phyloP scores from a whole-genome alignment of 2,888 invertebrate species.

The Idaea dimidiata region DNA sequence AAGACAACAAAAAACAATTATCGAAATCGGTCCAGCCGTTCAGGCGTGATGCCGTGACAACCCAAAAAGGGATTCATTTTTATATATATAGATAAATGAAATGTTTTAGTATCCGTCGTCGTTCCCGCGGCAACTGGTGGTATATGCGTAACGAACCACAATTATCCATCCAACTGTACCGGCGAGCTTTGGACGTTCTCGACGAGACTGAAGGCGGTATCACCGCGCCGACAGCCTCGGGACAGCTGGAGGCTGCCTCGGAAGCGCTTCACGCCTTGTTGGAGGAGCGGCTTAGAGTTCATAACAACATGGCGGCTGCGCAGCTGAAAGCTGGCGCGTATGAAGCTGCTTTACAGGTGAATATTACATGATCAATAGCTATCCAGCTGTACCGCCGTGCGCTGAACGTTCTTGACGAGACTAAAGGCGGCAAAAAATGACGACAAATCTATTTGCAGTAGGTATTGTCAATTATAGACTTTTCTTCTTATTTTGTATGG shows the following conservation, averaged over 20 bases:
- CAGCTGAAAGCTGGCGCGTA: constrained; percentile 93
- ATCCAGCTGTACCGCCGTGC: constrained; percentile 94
- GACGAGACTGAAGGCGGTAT: constrained; percentile 87
- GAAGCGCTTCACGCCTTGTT: constrained; percentile 75
- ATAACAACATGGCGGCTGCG: constrained; percentile 95
- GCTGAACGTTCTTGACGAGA: constrained; percentile 89
- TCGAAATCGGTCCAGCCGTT: too few relatives aligned
- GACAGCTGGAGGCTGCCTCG: constrained; percentile 57
- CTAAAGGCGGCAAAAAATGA: constrained; percentile 85
- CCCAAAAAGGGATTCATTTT: too few relatives aligned
- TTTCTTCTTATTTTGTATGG: too few relatives aligned
- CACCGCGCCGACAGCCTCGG: constrained; percentile 74
- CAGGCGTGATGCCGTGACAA: too few relatives aligned
- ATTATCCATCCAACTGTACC: constrained; percentile 92
- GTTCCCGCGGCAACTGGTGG: constrained; percentile 95
- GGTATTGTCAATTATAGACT: too few relatives aligned
- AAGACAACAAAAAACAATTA: too few relatives aligned
- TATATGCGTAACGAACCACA: constrained; percentile 90
- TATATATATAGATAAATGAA: too few relatives aligned
- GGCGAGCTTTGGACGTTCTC: constrained; percentile 90
- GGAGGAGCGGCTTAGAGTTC: constrained; percentile 90
- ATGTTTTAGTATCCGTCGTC: constrained; percentile 61
- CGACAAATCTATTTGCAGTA: too few relatives aligned
- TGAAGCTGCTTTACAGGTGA: constrained; percentile 89
- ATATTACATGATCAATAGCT: constrained; percentile 70